phyloP scores from a whole-genome alignment of 2,797 vertebrate species.

The Microtus obscurus region DNA sequence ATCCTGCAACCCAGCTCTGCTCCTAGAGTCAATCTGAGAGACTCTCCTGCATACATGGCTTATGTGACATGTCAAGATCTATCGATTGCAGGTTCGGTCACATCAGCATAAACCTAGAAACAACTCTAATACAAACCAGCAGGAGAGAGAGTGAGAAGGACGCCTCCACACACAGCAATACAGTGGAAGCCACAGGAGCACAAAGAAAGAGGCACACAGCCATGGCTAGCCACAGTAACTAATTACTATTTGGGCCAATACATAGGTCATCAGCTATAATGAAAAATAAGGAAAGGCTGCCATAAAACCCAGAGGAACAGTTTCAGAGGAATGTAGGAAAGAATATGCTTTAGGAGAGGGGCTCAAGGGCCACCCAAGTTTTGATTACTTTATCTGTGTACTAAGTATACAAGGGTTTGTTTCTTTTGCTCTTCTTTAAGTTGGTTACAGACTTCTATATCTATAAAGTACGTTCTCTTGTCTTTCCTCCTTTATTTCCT shows the following conservation, averaged over 20 bases:
- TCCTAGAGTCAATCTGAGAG: background rate
- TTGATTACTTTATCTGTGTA: conserved; percentile 41
- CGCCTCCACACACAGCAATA: background rate
- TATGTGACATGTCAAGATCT: background rate
- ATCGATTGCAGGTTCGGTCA: background rate
- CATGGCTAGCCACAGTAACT: conserved; percentile 15
- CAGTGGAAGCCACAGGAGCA: background rate
- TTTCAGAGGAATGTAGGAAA: background rate
- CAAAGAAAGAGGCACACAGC: conserved; percentile 29
- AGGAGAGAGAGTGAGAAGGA: background rate
- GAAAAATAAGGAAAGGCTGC: background rate
- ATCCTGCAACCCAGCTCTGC: background rate
- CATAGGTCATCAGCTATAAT: background rate
- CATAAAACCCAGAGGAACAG: conserved; percentile 48
- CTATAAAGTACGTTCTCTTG: background rate
- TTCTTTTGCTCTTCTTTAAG: conserved; percentile 43
- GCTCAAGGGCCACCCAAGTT: background rate
- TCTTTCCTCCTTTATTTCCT: background rate
- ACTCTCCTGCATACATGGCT: background rate
- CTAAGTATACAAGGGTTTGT: background rate
- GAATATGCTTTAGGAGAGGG: background rate
- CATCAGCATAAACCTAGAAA: conserved; percentile 15
- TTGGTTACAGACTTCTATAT: conserved; percentile 31
- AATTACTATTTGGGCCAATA: conserved; percentile 14
- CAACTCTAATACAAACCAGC: background rate